Percentiles rank a stretch among this genome's conserved stretches.
phyloP scores from a whole-genome alignment of 53 echinoderm and acorn worm species.

The Echinometra lucunter region DNA sequence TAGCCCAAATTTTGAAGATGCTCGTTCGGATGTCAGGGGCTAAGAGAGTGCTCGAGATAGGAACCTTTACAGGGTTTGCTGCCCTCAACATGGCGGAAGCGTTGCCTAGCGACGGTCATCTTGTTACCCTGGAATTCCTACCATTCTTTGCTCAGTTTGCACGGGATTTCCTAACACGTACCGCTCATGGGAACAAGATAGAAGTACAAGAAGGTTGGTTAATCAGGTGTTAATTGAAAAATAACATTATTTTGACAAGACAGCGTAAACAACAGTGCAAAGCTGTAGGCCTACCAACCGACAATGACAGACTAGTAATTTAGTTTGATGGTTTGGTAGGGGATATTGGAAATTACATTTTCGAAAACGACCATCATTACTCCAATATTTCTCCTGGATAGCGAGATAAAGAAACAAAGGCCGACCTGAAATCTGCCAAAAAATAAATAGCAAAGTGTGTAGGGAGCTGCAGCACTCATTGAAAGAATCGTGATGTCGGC shows the following conservation, averaged over 20 bases:
- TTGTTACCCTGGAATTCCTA: slow-evolving; percentile 53
- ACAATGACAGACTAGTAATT: too few species aligned
- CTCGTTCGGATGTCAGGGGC: slow-evolving; percentile 44
- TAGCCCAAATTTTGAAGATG: slow-evolving; percentile 64
- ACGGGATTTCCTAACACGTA: not conserved
- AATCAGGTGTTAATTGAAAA: not conserved
- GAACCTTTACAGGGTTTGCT: slow-evolving; percentile 59
- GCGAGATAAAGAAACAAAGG: too few species aligned
- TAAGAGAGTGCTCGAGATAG: slow-evolving; percentile 59
- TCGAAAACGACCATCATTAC: too few species aligned
- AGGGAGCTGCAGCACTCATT: too few species aligned
- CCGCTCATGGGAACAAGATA: slow-evolving; percentile 34
- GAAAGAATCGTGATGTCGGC: too few species aligned
- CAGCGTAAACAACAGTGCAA: too few species aligned
- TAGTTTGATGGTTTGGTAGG: too few species aligned
- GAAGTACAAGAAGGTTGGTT: slow-evolving; percentile 32
- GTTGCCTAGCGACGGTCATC: slow-evolving; percentile 62
- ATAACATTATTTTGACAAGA: not conserved
- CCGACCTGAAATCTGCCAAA: too few species aligned
- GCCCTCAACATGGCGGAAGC: slow-evolving; percentile 69
- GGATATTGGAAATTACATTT: too few species aligned
- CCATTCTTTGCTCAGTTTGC: slow-evolving; percentile 60
- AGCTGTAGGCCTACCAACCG: too few species aligned
- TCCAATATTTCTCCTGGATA: too few species aligned
- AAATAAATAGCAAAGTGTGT: too few species aligned